Percentiles rank a stretch among this genome's conserved stretches.
Evolutionary conservation across 1,140 invertebrate species (phyloP).

Genomic region (Drosophila jambulina): DNA sequence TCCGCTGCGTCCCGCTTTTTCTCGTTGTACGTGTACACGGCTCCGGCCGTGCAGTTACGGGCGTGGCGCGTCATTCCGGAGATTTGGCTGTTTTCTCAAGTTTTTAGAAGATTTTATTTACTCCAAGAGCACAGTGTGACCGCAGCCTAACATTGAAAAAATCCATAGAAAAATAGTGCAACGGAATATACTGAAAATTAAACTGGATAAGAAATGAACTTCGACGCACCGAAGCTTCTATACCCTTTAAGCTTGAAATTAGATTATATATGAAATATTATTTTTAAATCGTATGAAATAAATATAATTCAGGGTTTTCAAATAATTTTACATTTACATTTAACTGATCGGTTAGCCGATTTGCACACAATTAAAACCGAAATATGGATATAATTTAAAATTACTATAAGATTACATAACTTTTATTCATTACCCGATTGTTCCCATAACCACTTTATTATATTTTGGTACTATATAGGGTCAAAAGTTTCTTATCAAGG

Average conservation of each 20-base stretch:
- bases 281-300: background rate
- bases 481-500: no score
- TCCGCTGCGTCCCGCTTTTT: slow-evolving; percentile 97
- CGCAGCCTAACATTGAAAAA: background rate
- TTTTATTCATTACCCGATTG: no score
- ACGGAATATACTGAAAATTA: background rate
- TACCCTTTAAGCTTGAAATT: background rate
- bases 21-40: slow-evolving; percentile 99
- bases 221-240: background rate
- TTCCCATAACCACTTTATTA: no score
- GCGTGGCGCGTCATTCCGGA: slow-evolving; percentile 96
- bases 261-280: no score
- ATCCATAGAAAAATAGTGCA: background rate
- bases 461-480: no score
- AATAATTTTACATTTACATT: no score
- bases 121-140: slow-evolving; percentile 3
- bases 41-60: slow-evolving; percentile 98
- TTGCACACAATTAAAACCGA: no score
- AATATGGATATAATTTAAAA: no score
- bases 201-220: background rate
- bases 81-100: no score
- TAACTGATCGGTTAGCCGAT: no score
- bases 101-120: slow-evolving; percentile 12
- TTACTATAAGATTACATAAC: no score
- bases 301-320: background rate